These are phyloP conservation scores for Agrilus biguttatus DNA, from an alignment of 2,888 invertebrate species.

Conservation along the genomic window DNA sequence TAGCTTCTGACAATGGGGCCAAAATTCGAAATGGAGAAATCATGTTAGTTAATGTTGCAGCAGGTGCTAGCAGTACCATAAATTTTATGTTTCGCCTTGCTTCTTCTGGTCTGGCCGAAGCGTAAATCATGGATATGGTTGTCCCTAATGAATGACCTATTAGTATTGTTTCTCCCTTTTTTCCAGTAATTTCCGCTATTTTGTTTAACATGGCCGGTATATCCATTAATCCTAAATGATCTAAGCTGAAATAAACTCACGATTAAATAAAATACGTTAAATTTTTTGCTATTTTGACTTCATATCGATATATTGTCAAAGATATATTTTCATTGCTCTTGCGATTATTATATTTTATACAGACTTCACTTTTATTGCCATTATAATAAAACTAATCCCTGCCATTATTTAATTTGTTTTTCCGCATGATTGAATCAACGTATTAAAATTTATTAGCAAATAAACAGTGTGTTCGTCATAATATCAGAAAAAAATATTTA, in stretches of 20 bases:
- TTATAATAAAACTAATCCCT: too few relatives aligned
- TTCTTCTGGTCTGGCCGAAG: constrained; percentile 52
- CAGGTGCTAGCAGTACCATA: constrained; percentile 49
- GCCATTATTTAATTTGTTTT: too few relatives aligned
- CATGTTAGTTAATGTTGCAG: constrained; percentile 43
- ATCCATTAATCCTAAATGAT: constrained; percentile 23
- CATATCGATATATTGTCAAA: not conserved
- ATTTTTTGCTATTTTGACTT: not conserved
- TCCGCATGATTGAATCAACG: too few relatives aligned
- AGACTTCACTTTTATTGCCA: too few relatives aligned
- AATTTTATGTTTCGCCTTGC: constrained; percentile 50
- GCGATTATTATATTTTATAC: too few relatives aligned
- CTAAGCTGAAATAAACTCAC: constrained; percentile 18
- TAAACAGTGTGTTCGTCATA: too few relatives aligned
- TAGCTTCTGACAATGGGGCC: constrained; percentile 43
- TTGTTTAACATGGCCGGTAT: constrained; percentile 21
- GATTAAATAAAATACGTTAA: not conserved
- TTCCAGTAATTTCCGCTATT: constrained; percentile 17
- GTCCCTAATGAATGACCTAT: constrained; percentile 86
- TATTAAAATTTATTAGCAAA: too few relatives aligned
- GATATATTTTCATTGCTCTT: not conserved
- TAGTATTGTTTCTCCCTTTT: constrained; percentile 41
- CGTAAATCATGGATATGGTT: constrained; percentile 53
- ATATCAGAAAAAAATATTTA: too few relatives aligned
- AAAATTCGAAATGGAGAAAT: constrained; percentile 47